A percentile compares a stretch with the other conserved stretches of the same genome.
Conservation (phyloP, 1,140 invertebrate genomes). For the Episyrphus balteatus region DNA sequence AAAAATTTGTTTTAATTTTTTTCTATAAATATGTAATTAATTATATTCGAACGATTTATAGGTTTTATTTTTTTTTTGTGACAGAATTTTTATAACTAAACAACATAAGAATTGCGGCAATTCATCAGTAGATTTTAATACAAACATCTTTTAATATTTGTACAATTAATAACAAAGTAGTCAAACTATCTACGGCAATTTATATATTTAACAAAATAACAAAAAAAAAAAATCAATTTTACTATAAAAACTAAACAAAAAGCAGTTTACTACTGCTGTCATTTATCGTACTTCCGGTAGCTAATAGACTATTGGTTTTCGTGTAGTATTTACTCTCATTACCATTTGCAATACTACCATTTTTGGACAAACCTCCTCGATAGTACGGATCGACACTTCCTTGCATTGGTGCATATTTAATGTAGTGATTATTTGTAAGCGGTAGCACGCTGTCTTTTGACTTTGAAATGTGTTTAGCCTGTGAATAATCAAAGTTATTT, state of each 20-base stretch:
- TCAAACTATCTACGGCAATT: too few relatives aligned
- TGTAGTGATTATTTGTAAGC: slow-evolving; percentile 14
- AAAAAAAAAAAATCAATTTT: background rate
- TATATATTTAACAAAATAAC: too few relatives aligned
- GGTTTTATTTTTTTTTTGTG: too few relatives aligned
- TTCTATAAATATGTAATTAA: too few relatives aligned
- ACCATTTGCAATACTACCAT: slow-evolving; percentile 20
- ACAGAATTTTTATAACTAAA: too few relatives aligned
- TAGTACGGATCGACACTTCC: slow-evolving; percentile 19
- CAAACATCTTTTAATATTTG: too few relatives aligned
- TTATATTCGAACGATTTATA: too few relatives aligned
- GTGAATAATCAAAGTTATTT: background rate
- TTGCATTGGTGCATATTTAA: slow-evolving; percentile 25
- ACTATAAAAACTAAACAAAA: slow-evolving; percentile 22
- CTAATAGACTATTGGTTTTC: slow-evolving; percentile 22
- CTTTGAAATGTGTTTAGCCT: slow-evolving; percentile 27
- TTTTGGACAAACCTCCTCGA: slow-evolving; percentile 13
- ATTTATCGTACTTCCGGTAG: slow-evolving; percentile 24
- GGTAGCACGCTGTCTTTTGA: slow-evolving; percentile 14
- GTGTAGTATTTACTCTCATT: slow-evolving; percentile 7
- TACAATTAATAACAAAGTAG: too few relatives aligned
- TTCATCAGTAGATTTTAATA: too few relatives aligned
- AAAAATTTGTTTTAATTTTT: too few relatives aligned
- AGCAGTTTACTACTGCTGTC: slow-evolving; percentile 24
- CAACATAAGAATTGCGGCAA: too few relatives aligned